Conservation (phyloP, 1,140 invertebrate species). For the Charaxes varanes region DNA sequence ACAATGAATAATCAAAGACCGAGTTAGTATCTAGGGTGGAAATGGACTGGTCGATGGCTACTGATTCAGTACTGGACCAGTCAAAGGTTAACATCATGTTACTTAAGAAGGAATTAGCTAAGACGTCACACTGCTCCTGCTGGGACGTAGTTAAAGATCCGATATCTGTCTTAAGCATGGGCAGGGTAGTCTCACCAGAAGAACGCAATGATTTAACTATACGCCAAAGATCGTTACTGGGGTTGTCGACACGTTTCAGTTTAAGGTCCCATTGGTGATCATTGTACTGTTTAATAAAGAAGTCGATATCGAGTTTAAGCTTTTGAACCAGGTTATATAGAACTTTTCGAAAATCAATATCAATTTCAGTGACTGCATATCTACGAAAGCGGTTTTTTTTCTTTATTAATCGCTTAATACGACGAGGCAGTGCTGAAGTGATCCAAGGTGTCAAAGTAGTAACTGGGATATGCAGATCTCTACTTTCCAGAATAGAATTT, state of each 20-base stretch:
- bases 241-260: background rate
- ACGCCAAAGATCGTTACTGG: slow-evolving; percentile 1
- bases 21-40: too few species aligned
- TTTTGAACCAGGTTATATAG: too few species aligned
- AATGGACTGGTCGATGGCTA: background rate
- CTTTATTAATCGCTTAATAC: background rate
- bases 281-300: background rate
- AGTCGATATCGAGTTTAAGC: too few species aligned
- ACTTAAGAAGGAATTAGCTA: background rate
- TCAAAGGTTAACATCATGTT: background rate
- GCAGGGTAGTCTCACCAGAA: too few species aligned
- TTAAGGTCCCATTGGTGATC: background rate
- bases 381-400: background rate
- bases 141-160: background rate
- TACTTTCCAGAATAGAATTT: background rate
- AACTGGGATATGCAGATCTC: background rate
- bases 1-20: too few species aligned
- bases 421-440: background rate
- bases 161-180: too few species aligned
- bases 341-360: too few species aligned
- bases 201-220: too few species aligned
- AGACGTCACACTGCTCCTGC: background rate
- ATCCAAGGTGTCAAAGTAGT: background rate
- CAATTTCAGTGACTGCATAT: too few species aligned
- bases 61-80: background rate